Conservation (phyloP, 2,888 invertebrate species). For the Sphaerophoria rueppellii region DNA sequence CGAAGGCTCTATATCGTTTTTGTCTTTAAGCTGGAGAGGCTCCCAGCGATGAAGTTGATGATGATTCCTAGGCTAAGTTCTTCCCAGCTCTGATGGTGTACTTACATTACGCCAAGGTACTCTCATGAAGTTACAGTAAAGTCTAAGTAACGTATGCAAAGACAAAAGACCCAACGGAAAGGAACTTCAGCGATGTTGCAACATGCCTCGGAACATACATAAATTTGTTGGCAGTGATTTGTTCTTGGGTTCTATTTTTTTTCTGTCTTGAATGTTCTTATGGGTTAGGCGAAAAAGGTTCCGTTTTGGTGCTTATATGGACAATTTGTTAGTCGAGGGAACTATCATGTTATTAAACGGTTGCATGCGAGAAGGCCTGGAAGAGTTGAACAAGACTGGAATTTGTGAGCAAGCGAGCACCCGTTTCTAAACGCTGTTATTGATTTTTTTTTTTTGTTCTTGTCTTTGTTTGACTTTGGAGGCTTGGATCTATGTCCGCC, state of each 20-base stretch:
- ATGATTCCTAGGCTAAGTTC: conserved; percentile 47
- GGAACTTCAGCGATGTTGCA: conserved; percentile 68
- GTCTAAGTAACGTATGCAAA: conserved; percentile 45
- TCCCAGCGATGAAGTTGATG: conserved; percentile 53
- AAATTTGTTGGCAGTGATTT: conserved; percentile 73
- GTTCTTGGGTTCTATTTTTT: conserved; percentile 12
- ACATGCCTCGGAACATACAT: conserved; percentile 70
- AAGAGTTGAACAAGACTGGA: conserved; percentile 45
- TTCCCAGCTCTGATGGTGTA: not conserved
- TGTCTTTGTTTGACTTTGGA: too few relatives aligned
- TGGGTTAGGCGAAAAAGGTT: conserved; percentile 38
- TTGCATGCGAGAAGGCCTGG: conserved; percentile 42
- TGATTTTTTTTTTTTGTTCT: not conserved
- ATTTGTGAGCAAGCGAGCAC: conserved; percentile 42
- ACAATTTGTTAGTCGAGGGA: conserved; percentile 52
- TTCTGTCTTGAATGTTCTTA: conserved; percentile 10
- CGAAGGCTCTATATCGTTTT: conserved; percentile 35
- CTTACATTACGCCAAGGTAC: not conserved
- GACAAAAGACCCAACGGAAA: conserved; percentile 36
- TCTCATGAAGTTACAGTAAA: conserved; percentile 24
- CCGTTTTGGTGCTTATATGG: conserved; percentile 57
- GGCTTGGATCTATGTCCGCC: not conserved
- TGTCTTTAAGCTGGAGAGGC: not conserved
- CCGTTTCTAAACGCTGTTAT: not conserved
- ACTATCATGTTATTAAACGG: conserved; percentile 58